Conservation (phyloP, 2,888 invertebrate species). For the Stictocephala bisonia region DNA sequence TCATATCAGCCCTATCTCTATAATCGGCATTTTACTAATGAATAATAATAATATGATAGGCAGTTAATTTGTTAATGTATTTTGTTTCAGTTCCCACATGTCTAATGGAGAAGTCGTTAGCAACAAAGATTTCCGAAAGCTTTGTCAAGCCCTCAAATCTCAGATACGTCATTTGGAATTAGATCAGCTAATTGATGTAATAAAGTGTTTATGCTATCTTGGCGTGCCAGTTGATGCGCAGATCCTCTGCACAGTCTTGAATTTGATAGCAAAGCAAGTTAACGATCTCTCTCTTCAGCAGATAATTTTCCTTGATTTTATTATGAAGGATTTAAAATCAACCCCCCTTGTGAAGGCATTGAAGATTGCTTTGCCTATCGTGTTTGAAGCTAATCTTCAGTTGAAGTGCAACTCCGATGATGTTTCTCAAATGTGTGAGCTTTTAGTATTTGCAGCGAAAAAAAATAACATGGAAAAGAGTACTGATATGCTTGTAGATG, state of each 20-base stretch:
- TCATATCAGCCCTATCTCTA: too few species aligned
- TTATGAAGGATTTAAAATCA: conserved; percentile 67
- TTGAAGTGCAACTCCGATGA: conserved; percentile 71
- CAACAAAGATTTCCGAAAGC: conserved; percentile 69
- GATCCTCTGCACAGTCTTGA: conserved; percentile 73
- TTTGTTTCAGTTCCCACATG: conserved; percentile 61
- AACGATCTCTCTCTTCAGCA: conserved; percentile 72
- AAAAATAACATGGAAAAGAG: conserved; percentile 68
- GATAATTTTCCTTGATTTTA: conserved; percentile 72
- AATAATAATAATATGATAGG: too few species aligned
- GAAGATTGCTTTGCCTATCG: conserved; percentile 73
- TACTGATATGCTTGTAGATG: conserved; percentile 68
- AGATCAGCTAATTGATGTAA: conserved; percentile 70
- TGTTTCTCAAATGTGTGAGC: conserved; percentile 67
- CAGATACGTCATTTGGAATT: conserved; percentile 68
- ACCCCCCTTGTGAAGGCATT: conserved; percentile 74
- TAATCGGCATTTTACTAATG: too few species aligned
- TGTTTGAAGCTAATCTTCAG: conserved; percentile 73
- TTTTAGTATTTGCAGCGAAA: conserved; percentile 68
- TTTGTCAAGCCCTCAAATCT: conserved; percentile 71
- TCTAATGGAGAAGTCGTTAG: conserved; percentile 66
- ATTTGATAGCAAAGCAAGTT: conserved; percentile 71
- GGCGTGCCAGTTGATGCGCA: conserved; percentile 70
- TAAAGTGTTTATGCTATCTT: conserved; percentile 71
- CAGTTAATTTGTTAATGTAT: too few species aligned